Base-by-base conservation (phyloP, 2,888 invertebrate genomes). In the Gastrophysa polygoni region DNA sequence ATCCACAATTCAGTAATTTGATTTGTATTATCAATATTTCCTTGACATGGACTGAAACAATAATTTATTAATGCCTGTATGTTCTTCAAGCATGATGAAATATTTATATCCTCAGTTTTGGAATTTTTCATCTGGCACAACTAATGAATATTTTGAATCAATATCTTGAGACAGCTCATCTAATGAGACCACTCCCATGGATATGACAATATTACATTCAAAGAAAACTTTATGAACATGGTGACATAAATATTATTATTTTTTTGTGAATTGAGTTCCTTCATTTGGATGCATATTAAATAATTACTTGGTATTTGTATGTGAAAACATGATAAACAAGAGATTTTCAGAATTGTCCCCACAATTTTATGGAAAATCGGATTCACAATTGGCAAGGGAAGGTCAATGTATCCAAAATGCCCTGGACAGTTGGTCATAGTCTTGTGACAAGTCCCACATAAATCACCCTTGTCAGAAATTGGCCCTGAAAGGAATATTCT, bases 391-490 rank as follows among this genome's bases (percentile, higher is more conserved):
- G 95, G 89, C 10, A 97, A 82, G 0, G 95, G 93, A 1, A 99
- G 83, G 69, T 92, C 91, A 66, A 99, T 96, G 77, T 97, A 95
- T 0, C 98, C 98, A 81, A 95, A 90, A 82, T 99, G 99, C 0
- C 99, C 99, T 0, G 91, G 88, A 77, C 98, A 98, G 66, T 86
- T 83, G 6, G 85, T 77, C 47, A 87, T 78, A 16, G 85, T 85
- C 68, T 88, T 86, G 8, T 86, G 85, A 77, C 98, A 98, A 6
- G 96, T 96, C 2, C 83, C 83, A 79, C 98, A 98, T 0, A 88
- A 84, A 64, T 93, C 92, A 72, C 84, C 81, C 50, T 85, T 81
- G 11, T 88, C 88, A 64, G 86, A 85, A 34, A 84, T 76, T 1
- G 90, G 89, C 6, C 89, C 85, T 83, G 67, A 8, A 20, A 47